These are phyloP conservation scores for Idaea biselata DNA, from an alignment of 2,888 invertebrate species.

Conservation along the genomic window DNA sequence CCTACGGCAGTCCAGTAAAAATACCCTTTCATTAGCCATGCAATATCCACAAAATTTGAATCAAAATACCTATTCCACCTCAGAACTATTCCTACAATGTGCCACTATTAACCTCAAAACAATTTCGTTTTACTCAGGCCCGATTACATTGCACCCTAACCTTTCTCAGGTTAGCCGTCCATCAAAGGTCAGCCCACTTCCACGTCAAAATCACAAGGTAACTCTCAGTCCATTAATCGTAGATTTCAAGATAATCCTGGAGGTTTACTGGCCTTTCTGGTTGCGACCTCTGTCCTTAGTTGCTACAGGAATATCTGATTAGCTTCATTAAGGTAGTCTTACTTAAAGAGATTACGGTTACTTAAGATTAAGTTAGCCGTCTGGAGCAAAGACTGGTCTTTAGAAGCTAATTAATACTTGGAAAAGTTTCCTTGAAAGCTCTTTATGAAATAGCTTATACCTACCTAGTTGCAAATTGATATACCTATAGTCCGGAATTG, in stretches of 20 bases:
- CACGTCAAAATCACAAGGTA: constrained; percentile 1
- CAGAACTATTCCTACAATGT: background rate
- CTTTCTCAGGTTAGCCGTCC: background rate
- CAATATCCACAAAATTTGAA: background rate
- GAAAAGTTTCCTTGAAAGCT: background rate
- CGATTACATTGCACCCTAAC: background rate
- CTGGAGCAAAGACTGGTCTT: background rate
- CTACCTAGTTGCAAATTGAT: too few species aligned
- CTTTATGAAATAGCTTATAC: background rate
- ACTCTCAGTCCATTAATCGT: background rate
- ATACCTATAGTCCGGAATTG: too few species aligned
- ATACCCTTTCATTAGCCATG: background rate
- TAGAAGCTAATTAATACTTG: background rate
- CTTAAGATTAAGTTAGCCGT: constrained; percentile 1
- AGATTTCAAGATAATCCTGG: background rate
- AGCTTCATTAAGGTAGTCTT: background rate
- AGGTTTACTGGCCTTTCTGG: constrained; percentile 2
- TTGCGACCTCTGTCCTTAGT: constrained; percentile 6
- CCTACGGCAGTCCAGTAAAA: too few species aligned
- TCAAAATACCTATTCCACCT: background rate
- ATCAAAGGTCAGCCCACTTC: background rate
- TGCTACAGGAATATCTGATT: background rate
- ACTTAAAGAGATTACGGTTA: background rate
- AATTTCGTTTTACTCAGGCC: background rate
- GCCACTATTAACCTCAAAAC: background rate